Percentiles rank a stretch among this genome's conserved stretches.
phyloP scores from a whole-genome alignment of 2,113 vertebrate species.

The Platysternon megacephalum region DNA sequence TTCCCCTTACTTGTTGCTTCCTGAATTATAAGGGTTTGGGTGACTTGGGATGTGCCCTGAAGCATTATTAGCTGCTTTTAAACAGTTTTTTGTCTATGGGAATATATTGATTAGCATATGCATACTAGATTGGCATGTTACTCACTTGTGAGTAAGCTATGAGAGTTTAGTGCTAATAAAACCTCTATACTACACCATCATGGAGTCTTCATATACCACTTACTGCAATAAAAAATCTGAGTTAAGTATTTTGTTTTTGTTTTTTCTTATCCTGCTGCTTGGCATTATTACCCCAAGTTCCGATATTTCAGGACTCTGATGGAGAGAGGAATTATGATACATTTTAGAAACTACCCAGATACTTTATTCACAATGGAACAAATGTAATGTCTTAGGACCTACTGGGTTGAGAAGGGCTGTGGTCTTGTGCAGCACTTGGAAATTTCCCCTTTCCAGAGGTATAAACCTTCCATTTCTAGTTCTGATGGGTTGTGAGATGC shows the following conservation, averaged over 20 bases:
- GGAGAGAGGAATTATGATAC: neutral
- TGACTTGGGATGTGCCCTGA: neutral
- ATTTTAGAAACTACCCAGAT: neutral
- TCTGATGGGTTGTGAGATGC: no score
- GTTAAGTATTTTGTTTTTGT: neutral
- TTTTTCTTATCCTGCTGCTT: neutral
- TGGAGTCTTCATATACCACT: neutral
- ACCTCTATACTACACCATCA: neutral
- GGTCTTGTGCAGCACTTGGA: no score
- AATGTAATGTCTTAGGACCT: neutral
- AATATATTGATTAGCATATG: neutral
- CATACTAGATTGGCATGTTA: neutral
- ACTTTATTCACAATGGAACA: neutral
- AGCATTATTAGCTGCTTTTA: neutral
- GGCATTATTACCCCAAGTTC: neutral
- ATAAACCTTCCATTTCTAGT: no score
- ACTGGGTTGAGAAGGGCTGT: neutral
- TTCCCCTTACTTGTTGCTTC: neutral
- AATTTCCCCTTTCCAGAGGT: no score
- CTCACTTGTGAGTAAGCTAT: neutral
- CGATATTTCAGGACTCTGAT: neutral
- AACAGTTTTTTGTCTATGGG: neutral
- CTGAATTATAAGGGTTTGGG: neutral
- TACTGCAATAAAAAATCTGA: neutral
- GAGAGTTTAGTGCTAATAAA: conserved; percentile 5